Percentiles rank a stretch among this genome's conserved stretches.
These are phyloP conservation scores for Griposia aprilina DNA, from an alignment of 2,888 invertebrate species.

Conservation along the genomic window DNA sequence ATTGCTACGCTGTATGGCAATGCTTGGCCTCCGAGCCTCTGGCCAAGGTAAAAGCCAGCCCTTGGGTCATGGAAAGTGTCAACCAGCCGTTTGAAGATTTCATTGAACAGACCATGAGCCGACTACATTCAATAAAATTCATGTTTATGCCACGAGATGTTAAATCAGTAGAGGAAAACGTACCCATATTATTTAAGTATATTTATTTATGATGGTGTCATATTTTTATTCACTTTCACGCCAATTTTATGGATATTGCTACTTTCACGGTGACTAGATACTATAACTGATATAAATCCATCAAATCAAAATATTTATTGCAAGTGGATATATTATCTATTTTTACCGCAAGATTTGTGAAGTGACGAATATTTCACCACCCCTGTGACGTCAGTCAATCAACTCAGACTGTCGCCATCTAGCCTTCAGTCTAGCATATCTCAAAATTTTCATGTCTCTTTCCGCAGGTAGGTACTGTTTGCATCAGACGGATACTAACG, in stretches of 20 bases:
- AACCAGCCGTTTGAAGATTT: not conserved
- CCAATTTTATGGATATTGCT: not conserved
- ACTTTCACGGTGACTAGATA: not conserved
- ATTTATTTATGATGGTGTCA: not conserved
- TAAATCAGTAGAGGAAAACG: not conserved
- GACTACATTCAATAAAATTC: not conserved
- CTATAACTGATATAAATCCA: slow-evolving; percentile 7
- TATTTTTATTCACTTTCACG: slow-evolving; percentile 17
- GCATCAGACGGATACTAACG: no score
- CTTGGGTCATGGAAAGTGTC: no score
- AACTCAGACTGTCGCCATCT: not conserved
- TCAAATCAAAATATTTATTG: not conserved
- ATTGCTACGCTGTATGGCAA: no score
- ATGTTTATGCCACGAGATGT: not conserved
- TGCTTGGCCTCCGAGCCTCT: no score
- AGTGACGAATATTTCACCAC: not conserved
- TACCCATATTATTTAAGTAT: not conserved
- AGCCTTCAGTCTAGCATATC: not conserved
- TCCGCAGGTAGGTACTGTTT: no score
- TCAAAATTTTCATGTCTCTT: no score
- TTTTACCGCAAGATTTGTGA: not conserved
- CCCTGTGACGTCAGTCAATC: not conserved
- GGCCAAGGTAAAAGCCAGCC: no score
- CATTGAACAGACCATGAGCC: not conserved
- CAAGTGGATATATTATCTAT: not conserved